Base-by-base conservation (phyloP, 2,888 invertebrate genomes). In the Chloromyia formosa region DNA sequence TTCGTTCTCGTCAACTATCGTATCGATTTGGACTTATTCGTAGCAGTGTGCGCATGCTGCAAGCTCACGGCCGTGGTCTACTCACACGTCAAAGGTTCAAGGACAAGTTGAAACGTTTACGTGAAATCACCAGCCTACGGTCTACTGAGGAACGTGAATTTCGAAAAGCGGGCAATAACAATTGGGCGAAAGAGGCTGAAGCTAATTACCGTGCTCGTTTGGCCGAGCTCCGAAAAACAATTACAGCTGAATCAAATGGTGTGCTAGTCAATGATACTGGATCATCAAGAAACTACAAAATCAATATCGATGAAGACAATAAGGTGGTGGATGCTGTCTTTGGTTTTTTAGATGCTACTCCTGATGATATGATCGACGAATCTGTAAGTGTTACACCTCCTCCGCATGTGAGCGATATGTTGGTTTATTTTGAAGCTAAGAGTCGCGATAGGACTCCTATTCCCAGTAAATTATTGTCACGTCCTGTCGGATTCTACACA, bases 41-140 rank as follows among this genome's bases (percentile, higher is more conserved):
- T 73, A 88, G 88, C 72, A 77, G 80, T 1, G 89, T 95, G 77
- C 89, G 89, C 35, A 88, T 89, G 56, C 84, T 97, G 49, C 96
- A 96, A 88, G 91, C 94, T 0, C 82, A 87, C 60, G 92, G 92
- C 80, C 91, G 93, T 78, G 96, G 96, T 0, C 92, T 90, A 82
- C 85, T 95, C 77, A 87, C 91, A 0, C 88, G 90, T 73, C 79
- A 78, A 18, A 79, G 80, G 2, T 66, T 80, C 22, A 76, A 80
- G 35, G 75, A 80, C 1, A 72, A 79, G 7, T 40, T 74, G 0
- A 27, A 27, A 9, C 81, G 79, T 60, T 76, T 56, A 18, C 71
- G 71, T 81, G 71, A 87, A 78, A 85, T 73, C 16, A 35, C 27
- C 12, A 49, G 35, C 27, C 23, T 74, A 12, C 86, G 91, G 78